Conservation (phyloP, 2,888 invertebrate species). For the Chymomyza caudatula region DNA sequence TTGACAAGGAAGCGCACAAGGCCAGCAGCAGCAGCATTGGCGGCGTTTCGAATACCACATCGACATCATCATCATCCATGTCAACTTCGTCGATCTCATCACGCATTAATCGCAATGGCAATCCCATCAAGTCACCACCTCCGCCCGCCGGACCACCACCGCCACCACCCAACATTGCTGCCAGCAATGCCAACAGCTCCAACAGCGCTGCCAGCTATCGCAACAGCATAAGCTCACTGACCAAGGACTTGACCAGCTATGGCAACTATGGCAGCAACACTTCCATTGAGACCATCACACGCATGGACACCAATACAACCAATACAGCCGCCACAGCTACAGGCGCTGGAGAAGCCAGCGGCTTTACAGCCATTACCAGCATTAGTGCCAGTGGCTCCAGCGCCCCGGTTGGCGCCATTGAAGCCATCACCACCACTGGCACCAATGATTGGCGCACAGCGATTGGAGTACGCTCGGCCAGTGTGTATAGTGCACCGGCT, state of each 20-base stretch:
- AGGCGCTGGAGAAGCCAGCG: slow-evolving; percentile 52
- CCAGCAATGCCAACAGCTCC: slow-evolving; percentile 47
- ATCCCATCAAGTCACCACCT: slow-evolving; percentile 69
- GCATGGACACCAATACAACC: slow-evolving; percentile 72
- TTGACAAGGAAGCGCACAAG: slow-evolving; percentile 74
- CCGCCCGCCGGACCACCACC: slow-evolving; percentile 73
- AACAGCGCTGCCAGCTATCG: slow-evolving; percentile 57
- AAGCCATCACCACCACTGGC: slow-evolving; percentile 51
- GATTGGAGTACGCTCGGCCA: slow-evolving; percentile 70
- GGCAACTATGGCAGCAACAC: slow-evolving; percentile 70
- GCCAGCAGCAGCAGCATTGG: slow-evolving; percentile 54
- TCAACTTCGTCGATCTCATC: slow-evolving; percentile 74
- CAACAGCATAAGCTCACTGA: slow-evolving; percentile 63
- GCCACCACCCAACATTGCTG: slow-evolving; percentile 58
- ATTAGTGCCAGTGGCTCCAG: slow-evolving; percentile 36
- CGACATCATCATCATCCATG: slow-evolving; percentile 66
- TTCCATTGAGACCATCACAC: slow-evolving; percentile 74
- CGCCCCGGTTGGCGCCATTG: slow-evolving; percentile 30
- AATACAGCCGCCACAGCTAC: slow-evolving; percentile 61
- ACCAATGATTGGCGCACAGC: slow-evolving; percentile 65
- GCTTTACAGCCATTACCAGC: slow-evolving; percentile 54
- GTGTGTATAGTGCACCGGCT: slow-evolving; percentile 75
- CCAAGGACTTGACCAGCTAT: slow-evolving; percentile 63
- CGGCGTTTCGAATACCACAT: slow-evolving; percentile 59
- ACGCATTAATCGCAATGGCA: slow-evolving; percentile 72